A percentile compares a stretch with the other conserved stretches of the same genome.
These are phyloP conservation scores for Butastur rufipennis DNA, from an alignment of 2,113 vertebrate genomes.

Conservation along the genomic window DNA sequence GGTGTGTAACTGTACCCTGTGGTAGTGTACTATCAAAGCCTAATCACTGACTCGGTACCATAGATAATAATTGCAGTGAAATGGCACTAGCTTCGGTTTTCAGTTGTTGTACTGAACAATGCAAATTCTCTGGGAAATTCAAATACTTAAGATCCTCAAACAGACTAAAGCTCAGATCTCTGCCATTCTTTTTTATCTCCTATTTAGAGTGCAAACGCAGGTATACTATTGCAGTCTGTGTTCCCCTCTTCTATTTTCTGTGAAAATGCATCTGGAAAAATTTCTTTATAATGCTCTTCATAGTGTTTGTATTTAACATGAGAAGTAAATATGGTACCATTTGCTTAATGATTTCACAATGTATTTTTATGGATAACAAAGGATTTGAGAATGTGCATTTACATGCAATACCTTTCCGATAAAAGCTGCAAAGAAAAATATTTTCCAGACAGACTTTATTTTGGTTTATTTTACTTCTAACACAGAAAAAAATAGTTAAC, in stretches of 20 bases:
- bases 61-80: neutral
- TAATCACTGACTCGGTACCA: neutral
- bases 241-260: neutral
- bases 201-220: neutral
- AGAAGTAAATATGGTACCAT: fast-evolving
- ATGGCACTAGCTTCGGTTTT: neutral
- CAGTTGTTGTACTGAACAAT: neutral
- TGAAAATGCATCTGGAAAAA: neutral
- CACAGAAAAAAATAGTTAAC: neutral
- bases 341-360: neutral
- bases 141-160: neutral
- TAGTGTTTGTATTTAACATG: neutral
- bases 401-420: neutral
- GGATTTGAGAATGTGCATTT: neutral
- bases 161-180: neutral
- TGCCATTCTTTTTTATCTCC: neutral
- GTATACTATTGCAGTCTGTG: neutral
- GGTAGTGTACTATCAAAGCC: neutral
- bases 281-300: neutral
- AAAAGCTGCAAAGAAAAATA: neutral
- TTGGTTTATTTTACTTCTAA: neutral
- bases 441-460: neutral
- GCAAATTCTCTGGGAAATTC: neutral
- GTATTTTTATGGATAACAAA: neutral
- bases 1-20: neutral